Conservation (phyloP, 1,140 invertebrate species). For the Drosophila micromelanica region DNA sequence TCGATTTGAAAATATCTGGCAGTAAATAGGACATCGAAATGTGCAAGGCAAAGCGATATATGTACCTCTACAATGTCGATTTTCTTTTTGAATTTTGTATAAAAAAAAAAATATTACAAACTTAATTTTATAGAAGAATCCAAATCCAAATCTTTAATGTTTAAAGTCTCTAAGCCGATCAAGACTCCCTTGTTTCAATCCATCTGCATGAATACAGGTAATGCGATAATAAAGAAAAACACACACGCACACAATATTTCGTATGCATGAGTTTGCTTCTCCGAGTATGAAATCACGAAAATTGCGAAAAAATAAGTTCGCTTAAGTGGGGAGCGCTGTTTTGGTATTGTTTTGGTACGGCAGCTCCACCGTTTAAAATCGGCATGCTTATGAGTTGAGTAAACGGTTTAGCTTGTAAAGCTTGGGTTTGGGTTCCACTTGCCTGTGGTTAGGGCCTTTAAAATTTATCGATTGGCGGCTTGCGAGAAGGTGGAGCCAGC, state of each 20-base stretch:
- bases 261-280: slow-evolving; percentile 9
- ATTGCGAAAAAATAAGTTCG: slow-evolving; percentile 34
- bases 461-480: slow-evolving; percentile 70
- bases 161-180: too few relatives aligned
- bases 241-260: slow-evolving; percentile 1
- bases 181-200: too few relatives aligned
- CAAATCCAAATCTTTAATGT: too few relatives aligned
- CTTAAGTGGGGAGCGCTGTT: slow-evolving; percentile 61
- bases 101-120: too few relatives aligned
- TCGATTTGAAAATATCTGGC: too few relatives aligned
- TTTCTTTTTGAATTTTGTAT: too few relatives aligned
- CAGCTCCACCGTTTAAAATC: slow-evolving; percentile 16
- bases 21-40: too few relatives aligned
- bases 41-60: too few relatives aligned
- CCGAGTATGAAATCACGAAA: slow-evolving; percentile 22
- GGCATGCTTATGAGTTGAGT: slow-evolving; percentile 16
- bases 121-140: too few relatives aligned
- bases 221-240: too few relatives aligned
- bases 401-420: slow-evolving; percentile 16
- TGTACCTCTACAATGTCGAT: too few relatives aligned
- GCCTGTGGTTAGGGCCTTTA: slow-evolving; percentile 28
- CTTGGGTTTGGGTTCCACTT: neutral
- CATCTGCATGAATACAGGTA: neutral
- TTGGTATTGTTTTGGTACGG: slow-evolving; percentile 6
- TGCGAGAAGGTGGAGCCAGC: slow-evolving; percentile 9